Evolutionary conservation across 1,140 invertebrate genomes (phyloP).

Genomic region (Bombus picipes): DNA sequence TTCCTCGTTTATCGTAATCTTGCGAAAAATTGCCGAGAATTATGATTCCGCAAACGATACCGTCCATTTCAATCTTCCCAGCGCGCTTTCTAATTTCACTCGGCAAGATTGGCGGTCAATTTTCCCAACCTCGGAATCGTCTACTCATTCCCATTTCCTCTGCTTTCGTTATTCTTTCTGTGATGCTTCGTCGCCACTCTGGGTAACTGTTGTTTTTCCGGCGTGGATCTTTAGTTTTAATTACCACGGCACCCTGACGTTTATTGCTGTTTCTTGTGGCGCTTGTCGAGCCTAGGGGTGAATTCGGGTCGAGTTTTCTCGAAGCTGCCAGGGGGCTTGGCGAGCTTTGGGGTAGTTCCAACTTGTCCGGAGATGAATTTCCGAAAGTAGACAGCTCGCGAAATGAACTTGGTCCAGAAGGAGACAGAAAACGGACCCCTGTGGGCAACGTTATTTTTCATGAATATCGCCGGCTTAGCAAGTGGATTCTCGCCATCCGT

Average conservation of each 20-base stretch:
- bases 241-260: conserved; percentile 79
- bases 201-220: conserved; percentile 77
- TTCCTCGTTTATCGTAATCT: neutral
- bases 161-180: conserved; percentile 58
- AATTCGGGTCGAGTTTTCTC: conserved; percentile 66
- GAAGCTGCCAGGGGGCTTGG: conserved; percentile 49
- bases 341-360: conserved; percentile 58
- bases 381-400: conserved; percentile 73
- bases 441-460: conserved; percentile 62
- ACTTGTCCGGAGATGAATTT: conserved; percentile 73
- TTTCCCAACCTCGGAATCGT: conserved; percentile 27
- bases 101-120: conserved; percentile 47
- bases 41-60: conserved; percentile 25
- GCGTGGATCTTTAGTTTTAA: conserved; percentile 81
- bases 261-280: conserved; percentile 81
- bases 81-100: conserved; percentile 52
- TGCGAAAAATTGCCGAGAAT: neutral
- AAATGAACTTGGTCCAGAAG: conserved; percentile 70
- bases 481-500: neutral
- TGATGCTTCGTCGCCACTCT: conserved; percentile 49
- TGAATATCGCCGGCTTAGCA: conserved; percentile 43
- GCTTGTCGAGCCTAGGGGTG: conserved; percentile 65
- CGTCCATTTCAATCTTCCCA: conserved; percentile 35
- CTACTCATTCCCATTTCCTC: conserved; percentile 21
- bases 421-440: conserved; percentile 14